Evolutionary conservation across 2,113 vertebrate species (phyloP).

Genomic region (Rhineura floridana): DNA sequence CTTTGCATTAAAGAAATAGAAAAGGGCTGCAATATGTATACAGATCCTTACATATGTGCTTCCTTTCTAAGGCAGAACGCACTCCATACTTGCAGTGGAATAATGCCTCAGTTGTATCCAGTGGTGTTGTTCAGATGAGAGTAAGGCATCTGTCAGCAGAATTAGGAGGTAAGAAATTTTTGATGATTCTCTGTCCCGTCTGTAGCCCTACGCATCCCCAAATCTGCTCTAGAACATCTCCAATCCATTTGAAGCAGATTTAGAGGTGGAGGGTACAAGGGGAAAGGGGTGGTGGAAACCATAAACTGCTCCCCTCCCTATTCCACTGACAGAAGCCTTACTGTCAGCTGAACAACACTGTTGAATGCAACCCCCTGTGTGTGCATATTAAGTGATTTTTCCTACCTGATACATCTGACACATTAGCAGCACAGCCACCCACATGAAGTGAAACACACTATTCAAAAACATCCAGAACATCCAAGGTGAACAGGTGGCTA

Average conservation of each 20-base stretch:
- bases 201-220: no score
- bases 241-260: neutral
- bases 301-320: no score
- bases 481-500: slow-evolving; percentile 97
- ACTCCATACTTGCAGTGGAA: neutral
- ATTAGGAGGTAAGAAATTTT: no score
- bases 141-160: no score
- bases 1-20: neutral
- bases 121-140: no score
- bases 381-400: slow-evolving; percentile 14
- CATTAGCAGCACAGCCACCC: slow-evolving; percentile 98
- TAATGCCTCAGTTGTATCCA: no score
- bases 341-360: neutral
- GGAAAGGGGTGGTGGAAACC: neutral
- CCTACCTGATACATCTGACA: slow-evolving; percentile 99
- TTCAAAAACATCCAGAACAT: slow-evolving; percentile 99
- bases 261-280: neutral
- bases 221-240: no score
- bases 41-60: neutral
- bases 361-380: neutral
- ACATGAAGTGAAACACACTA: slow-evolving; percentile 98
- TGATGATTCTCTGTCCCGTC: no score
- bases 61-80: neutral
- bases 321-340: neutral
- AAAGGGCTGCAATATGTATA: neutral